Percentiles rank a stretch among this genome's conserved stretches.
phyloP scores from a whole-genome alignment of 1,140 invertebrate genomes.

The Bombus terrestris region DNA sequence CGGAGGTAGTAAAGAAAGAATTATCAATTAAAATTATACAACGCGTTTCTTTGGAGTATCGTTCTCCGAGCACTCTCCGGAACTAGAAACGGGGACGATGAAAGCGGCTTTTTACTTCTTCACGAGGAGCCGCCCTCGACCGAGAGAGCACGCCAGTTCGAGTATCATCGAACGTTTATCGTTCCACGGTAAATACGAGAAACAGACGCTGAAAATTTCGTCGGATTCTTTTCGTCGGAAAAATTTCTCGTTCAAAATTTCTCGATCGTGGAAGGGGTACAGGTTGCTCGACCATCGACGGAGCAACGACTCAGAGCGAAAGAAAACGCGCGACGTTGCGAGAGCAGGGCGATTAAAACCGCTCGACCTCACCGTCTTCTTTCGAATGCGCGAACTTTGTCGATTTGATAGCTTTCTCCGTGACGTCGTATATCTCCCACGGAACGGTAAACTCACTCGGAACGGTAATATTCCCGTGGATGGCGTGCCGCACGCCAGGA shows the following conservation, averaged over 20 bases:
- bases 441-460: not conserved
- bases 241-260: not conserved
- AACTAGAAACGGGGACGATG: not conserved
- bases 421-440: constrained; percentile 6
- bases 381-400: constrained; percentile 7
- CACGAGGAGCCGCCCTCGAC: not conserved
- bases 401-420: constrained; percentile 1
- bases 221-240: not conserved
- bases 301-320: rapidly evolving
- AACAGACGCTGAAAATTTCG: not conserved
- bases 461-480: constrained; percentile 10
- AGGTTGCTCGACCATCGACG: not conserved
- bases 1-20: not conserved
- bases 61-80: not conserved
- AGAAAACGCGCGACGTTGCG: not conserved
- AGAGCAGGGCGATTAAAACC: not conserved
- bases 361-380: not conserved
- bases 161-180: constrained; percentile 7
- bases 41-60: not conserved
- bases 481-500: not conserved
- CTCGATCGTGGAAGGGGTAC: not conserved
- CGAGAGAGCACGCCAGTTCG: not conserved
- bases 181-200: not conserved
- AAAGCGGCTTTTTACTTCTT: not conserved
- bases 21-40: not conserved